Conservation (phyloP, 1,140 invertebrate genomes). For the Diachasmimorpha longicaudata region DNA sequence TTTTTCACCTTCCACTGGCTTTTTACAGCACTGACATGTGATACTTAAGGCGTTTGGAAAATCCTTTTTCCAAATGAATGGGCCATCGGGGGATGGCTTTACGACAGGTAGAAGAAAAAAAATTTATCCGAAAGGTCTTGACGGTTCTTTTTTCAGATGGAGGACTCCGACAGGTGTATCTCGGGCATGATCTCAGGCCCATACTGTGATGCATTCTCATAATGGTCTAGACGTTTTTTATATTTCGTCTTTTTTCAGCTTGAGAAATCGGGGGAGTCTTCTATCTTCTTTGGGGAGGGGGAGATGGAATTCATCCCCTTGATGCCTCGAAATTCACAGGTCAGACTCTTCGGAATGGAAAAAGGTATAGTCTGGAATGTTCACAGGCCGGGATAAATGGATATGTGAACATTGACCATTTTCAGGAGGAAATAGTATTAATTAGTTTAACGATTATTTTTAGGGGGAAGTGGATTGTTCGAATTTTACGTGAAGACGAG, state of each 20-base stretch:
- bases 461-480: too few relatives aligned
- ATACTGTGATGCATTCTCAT: conserved; percentile 7
- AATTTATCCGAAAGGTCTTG: not conserved
- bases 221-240: not conserved
- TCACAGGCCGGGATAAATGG: too few relatives aligned
- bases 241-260: not conserved
- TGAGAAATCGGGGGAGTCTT: too few relatives aligned
- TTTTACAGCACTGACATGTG: not conserved
- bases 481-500: too few relatives aligned
- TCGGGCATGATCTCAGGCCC: conserved; percentile 1
- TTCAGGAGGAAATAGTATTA: too few relatives aligned
- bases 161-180: conserved; percentile 32
- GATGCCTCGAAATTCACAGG: too few relatives aligned
- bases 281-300: not conserved
- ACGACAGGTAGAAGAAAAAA: not conserved
- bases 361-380: too few relatives aligned
- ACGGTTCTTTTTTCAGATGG: not conserved
- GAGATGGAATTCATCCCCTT: too few relatives aligned
- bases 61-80: conserved; percentile 6
- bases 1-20: not conserved
- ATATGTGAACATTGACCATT: too few relatives aligned
- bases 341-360: too few relatives aligned
- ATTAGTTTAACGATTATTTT: too few relatives aligned
- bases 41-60: not conserved
- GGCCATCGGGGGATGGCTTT: not conserved